phyloP scores from a whole-genome alignment of 2,113 vertebrate species.

The Heteronetta atricapilla region DNA sequence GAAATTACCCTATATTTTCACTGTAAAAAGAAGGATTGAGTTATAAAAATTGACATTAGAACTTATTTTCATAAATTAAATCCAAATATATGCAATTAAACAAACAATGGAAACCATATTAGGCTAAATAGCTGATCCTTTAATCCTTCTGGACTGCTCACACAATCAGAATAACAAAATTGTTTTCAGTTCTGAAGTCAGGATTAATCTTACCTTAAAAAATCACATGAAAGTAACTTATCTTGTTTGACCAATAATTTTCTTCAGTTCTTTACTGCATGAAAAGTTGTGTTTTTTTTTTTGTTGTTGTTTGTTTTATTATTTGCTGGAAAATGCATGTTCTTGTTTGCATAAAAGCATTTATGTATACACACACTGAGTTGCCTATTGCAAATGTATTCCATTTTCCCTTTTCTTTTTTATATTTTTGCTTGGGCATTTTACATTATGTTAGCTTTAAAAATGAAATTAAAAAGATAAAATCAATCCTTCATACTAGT shows the following conservation, averaged over 20 bases:
- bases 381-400: neutral
- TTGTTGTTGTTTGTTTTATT: neutral
- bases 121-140: neutral
- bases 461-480: neutral
- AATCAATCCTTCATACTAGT: neutral
- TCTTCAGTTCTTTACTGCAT: neutral
- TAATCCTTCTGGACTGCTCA: neutral
- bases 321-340: neutral
- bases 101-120: neutral
- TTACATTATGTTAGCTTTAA: neutral
- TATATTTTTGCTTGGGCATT: neutral
- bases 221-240: neutral
- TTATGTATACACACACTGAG: accelerated
- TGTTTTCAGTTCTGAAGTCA: neutral
- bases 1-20: neutral
- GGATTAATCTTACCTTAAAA: neutral
- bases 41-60: neutral
- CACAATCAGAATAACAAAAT: neutral
- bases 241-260: neutral
- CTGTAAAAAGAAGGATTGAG: neutral
- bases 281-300: neutral
- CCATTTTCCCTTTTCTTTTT: neutral
- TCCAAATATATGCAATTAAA: neutral
- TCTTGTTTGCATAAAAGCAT: neutral
- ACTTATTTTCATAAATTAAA: neutral